Evolutionary conservation across 2,888 invertebrate genomes (phyloP), one percentile per base, ranked within the genome.

Genomic region (Flexamia atlantica): DNA sequence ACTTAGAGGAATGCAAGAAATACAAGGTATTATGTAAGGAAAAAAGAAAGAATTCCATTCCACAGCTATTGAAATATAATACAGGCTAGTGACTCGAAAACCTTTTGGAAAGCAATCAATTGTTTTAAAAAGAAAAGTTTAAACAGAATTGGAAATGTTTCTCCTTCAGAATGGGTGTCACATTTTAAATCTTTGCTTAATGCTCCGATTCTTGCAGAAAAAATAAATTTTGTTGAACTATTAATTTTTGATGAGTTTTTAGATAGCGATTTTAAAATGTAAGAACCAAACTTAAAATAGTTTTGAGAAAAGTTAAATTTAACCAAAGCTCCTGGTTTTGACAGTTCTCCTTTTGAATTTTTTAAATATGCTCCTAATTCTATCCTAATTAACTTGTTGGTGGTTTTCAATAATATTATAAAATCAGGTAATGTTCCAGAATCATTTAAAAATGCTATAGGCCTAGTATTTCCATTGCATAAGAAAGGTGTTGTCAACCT

Each of bases 401-500:
- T 0, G 4, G n/a, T 50, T 72, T 83, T 57, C 25, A 85, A 84
- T 53, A 10, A 46, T 23, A 84, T 85, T 28, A 83, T 25, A 10
- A 68, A 30, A 25, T 32, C 2, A 30, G 72, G 57, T 25, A 70
- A 42, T 25, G 83, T 85, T 0, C 84, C 85, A 46, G 32, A 72
- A 20, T 25, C 23, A 20, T 82, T 82, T 30, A 70, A 68, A 20
- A n/a, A n/a, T n/a, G n/a, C n/a, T n/a, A n/a, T n/a, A n/a, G n/a
- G n/a, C n/a, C n/a, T n/a, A n/a, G n/a, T n/a, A n/a, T 85, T 79
- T 23, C 85, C 84, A 0, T 25, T 85, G 7, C 40, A 80, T 28
- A 85, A 85, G 42, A 82, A 85, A 80, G 84, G 82, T 0, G 70
- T 70, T n/a, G 20, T 36, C 14, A 68, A 80, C 40, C 23, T 50